Evolutionary conservation across 1,140 invertebrate species (phyloP).

Genomic region (honey bee (Apis mellifera)): DNA sequence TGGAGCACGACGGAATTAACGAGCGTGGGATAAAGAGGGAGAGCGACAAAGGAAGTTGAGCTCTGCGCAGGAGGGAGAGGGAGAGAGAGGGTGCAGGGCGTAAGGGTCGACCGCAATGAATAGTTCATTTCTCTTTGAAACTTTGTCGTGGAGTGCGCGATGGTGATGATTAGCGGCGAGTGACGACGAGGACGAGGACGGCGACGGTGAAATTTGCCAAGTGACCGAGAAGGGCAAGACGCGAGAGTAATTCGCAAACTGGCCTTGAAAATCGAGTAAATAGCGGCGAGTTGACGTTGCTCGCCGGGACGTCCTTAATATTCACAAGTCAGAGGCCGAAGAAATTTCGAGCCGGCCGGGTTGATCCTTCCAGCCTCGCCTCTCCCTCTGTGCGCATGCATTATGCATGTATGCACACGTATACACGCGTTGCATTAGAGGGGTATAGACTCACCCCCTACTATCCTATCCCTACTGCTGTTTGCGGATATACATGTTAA

Average conservation of each 20-base stretch:
- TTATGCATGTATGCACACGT: neutral
- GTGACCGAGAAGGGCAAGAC: conserved; percentile 49
- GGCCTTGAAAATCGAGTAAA: conserved; percentile 56
- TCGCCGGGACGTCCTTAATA: conserved; percentile 44
- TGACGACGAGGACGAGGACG: neutral
- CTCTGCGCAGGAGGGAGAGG: neutral
- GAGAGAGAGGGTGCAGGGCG: conserved; percentile 24
- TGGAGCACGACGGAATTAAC: conserved; percentile 23
- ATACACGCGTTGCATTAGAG: neutral
- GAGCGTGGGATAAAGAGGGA: conserved; percentile 28
- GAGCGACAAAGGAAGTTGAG: neutral
- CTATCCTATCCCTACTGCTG: too few relatives aligned
- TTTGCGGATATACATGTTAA: neutral
- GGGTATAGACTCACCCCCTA: too few relatives aligned
- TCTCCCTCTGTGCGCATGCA: neutral
- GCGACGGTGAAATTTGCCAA: conserved; percentile 52
- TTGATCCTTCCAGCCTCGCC: neutral
- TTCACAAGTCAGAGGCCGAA: conserved; percentile 6
- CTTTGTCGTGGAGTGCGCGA: conserved; percentile 39
- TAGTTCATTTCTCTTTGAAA: conserved; percentile 68
- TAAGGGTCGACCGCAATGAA: conserved; percentile 60
- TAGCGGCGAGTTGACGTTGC: conserved; percentile 15
- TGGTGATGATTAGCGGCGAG: conserved; percentile 52
- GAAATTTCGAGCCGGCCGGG: conserved; percentile 10
- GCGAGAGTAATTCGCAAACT: conserved; percentile 52